A percentile compares a stretch with the other conserved stretches of the same genome.
Conservation (phyloP, 2,113 vertebrate species). For the Illadopsis cleaveri region DNA sequence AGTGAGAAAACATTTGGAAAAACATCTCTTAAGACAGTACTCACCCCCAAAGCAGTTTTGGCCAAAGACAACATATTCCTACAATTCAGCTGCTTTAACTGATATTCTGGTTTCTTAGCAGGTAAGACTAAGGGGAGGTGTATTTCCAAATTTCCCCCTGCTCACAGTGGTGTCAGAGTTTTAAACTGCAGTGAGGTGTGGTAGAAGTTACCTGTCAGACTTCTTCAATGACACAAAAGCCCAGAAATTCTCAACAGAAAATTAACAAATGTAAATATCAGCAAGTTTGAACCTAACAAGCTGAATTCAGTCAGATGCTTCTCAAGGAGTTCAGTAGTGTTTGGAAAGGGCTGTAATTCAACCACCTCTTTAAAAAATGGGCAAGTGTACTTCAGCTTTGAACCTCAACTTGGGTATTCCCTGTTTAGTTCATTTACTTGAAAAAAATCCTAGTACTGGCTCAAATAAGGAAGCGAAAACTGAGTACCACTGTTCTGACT, state of each 20-base stretch:
- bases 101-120: neutral
- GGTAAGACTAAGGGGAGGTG: neutral
- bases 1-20: neutral
- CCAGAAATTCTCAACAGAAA: neutral
- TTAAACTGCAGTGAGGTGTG: neutral
- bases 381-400: neutral
- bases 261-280: neutral
- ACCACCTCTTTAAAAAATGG: neutral
- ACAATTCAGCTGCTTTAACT: neutral
- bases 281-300: neutral
- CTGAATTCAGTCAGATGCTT: neutral
- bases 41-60: neutral
- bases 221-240: neutral
- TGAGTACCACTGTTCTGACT: constrained; percentile 42
- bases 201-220: neutral
- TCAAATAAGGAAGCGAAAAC: constrained; percentile 37
- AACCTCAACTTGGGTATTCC: neutral
- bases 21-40: neutral
- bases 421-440: neutral
- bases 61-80: neutral
- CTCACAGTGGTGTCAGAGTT: neutral
- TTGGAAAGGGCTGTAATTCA: neutral
- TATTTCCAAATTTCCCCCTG: neutral
- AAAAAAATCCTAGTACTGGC: neutral
- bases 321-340: neutral